Conservation (phyloP, 2,888 invertebrate genomes). For the Mythimna impura region DNA sequence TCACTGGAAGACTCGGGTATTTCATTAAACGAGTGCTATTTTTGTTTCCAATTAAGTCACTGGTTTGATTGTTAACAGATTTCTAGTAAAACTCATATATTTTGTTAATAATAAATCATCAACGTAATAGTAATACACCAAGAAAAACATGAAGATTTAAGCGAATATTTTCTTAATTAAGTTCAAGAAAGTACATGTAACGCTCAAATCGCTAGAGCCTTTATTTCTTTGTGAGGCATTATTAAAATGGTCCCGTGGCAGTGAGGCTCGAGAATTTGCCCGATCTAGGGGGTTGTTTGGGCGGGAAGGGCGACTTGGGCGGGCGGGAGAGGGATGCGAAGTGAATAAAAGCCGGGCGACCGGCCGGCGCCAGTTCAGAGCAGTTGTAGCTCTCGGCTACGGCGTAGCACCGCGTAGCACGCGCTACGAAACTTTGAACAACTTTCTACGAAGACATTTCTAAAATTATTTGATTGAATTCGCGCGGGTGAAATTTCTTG, state of each 20-base stretch:
- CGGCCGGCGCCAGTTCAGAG: conserved; percentile 77
- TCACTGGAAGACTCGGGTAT: neutral
- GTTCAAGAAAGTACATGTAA: conserved; percentile 45
- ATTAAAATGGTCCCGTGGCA: conserved; percentile 61
- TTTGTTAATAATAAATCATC: neutral
- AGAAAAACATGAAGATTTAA: conserved; percentile 15
- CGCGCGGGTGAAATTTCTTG: conserved; percentile 53
- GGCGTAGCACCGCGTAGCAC: conserved; percentile 72
- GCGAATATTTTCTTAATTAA: conserved; percentile 50
- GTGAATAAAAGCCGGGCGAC: conserved; percentile 81
- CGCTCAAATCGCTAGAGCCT: conserved; percentile 50
- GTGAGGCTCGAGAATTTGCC: conserved; percentile 50
- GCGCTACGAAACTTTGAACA: conserved; percentile 76
- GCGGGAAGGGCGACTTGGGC: conserved; percentile 62
- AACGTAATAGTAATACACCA: conserved; percentile 4
- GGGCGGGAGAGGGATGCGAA: conserved; percentile 52
- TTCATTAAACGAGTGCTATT: no score
- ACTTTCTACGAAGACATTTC: conserved; percentile 66
- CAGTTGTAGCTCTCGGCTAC: conserved; percentile 77
- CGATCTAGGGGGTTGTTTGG: conserved; percentile 59
- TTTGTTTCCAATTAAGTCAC: conserved; percentile 2
- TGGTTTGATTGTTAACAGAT: neutral
- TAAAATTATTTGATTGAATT: conserved; percentile 47
- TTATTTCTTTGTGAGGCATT: conserved; percentile 57
- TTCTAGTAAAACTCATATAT: neutral